Evolutionary conservation across 2,113 vertebrate species (phyloP).

Genomic region (Panthera uncia): DNA sequence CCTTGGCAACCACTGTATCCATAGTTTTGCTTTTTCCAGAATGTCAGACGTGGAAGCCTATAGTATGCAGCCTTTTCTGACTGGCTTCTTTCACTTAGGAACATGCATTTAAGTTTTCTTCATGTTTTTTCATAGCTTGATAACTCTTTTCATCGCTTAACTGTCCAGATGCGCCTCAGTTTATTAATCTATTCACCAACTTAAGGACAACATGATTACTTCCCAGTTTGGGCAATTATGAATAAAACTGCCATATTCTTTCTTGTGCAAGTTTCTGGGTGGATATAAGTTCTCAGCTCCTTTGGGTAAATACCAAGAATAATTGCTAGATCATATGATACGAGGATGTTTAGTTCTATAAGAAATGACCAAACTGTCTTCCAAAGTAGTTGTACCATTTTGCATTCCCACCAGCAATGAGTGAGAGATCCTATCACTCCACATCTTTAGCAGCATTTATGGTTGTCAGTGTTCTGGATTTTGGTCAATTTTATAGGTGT

Average conservation of each 20-base stretch:
- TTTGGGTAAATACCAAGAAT: background rate
- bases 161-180: background rate
- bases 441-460: background rate
- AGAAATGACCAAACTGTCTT: background rate
- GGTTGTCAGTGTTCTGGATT: no score
- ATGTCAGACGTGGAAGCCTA: background rate
- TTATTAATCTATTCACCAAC: background rate
- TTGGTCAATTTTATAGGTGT: background rate
- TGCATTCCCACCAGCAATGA: background rate
- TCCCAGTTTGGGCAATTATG: background rate
- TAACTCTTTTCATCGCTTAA: background rate
- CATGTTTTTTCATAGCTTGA: background rate
- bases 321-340: background rate
- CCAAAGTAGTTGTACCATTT: background rate
- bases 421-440: background rate
- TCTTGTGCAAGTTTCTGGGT: background rate
- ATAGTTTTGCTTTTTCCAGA: background rate
- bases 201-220: background rate
- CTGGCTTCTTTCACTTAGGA: background rate
- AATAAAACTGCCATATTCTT: background rate
- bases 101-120: background rate
- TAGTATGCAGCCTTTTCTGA: background rate
- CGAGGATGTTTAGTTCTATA: background rate
- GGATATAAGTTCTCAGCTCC: background rate
- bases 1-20: no score